phyloP scores from a whole-genome alignment of 1,140 invertebrate genomes.

The Cheumatopsyche charites region DNA sequence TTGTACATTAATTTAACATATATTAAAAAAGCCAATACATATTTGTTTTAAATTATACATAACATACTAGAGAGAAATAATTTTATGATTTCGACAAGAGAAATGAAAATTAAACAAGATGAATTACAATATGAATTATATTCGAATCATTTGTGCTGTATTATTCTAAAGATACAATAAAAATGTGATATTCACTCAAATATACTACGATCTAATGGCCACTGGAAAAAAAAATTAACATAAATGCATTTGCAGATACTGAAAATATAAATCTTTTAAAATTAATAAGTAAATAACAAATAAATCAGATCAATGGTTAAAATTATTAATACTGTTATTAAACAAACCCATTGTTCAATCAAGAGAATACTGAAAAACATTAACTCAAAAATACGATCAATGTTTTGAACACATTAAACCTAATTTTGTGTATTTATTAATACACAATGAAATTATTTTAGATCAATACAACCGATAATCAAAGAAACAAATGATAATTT shows the following conservation, averaged over 20 bases:
- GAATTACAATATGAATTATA: neutral
- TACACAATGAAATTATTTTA: neutral
- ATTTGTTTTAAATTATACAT: neutral
- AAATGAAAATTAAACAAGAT: neutral
- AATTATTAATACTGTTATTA: constrained; percentile 12
- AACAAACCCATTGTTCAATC: neutral
- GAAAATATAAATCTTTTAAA: constrained; percentile 1
- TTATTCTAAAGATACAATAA: neutral
- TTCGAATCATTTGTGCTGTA: neutral
- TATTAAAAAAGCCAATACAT: constrained; percentile 7
- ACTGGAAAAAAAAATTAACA: neutral
- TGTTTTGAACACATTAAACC: neutral
- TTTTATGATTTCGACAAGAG: neutral
- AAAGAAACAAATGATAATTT: neutral
- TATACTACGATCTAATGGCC: constrained; percentile 14
- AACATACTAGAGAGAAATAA: neutral
- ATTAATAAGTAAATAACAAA: constrained; percentile 9
- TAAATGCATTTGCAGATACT: constrained; percentile 11
- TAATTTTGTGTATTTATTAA: neutral
- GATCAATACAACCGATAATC: neutral
- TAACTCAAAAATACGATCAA: neutral
- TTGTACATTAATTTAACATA: constrained; percentile 37
- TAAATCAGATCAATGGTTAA: constrained; percentile 9
- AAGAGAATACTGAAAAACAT: constrained; percentile 6
- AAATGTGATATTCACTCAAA: constrained; percentile 8